Percentiles rank a stretch among this genome's conserved stretches.
These are phyloP conservation scores for Scaptomyza cyrtandrae DNA, from an alignment of 2,888 invertebrate genomes.

Conservation along the genomic window DNA sequence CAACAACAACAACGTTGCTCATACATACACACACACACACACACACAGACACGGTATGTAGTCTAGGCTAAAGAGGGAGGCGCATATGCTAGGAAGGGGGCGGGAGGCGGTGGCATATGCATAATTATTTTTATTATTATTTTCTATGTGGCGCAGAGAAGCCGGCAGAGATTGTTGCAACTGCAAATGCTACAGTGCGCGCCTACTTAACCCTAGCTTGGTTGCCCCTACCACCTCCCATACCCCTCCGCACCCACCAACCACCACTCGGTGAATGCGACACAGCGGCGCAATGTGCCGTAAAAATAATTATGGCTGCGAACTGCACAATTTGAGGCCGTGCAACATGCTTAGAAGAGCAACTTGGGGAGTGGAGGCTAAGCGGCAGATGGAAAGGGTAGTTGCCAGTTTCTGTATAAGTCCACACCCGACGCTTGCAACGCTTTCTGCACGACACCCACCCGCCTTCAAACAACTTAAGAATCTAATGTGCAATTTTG, in stretches of 20 bases:
- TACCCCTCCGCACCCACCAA: not conserved
- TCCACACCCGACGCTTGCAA: constrained; percentile 50
- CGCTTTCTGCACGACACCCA: constrained; percentile 46
- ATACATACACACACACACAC: not conserved
- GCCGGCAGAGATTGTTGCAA: constrained; percentile 53
- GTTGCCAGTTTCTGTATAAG: constrained; percentile 30
- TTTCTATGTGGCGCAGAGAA: constrained; percentile 54
- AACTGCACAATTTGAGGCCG: constrained; percentile 73
- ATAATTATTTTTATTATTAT: constrained; percentile 80
- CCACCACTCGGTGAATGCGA: constrained; percentile 5
- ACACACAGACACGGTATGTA: not conserved
- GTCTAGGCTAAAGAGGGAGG: not conserved
- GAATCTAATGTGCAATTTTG: constrained; percentile 63
- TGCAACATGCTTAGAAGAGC: constrained; percentile 18
- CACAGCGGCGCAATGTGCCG: constrained; percentile 73
- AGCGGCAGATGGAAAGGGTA: not conserved
- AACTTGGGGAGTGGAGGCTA: not conserved
- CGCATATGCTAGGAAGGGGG: not conserved
- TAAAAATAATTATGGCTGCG: constrained; percentile 80
- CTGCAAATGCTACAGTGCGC: constrained; percentile 28
- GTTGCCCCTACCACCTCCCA: not conserved
- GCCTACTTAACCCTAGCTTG: constrained; percentile 15
- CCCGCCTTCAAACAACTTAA: constrained; percentile 1
- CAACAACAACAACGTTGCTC: constrained; percentile 15
- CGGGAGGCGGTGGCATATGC: constrained; percentile 67